Percentiles rank a stretch among this genome's conserved stretches.
Conservation (phyloP, 2,113 vertebrate species). For the Piprites chloris region DNA sequence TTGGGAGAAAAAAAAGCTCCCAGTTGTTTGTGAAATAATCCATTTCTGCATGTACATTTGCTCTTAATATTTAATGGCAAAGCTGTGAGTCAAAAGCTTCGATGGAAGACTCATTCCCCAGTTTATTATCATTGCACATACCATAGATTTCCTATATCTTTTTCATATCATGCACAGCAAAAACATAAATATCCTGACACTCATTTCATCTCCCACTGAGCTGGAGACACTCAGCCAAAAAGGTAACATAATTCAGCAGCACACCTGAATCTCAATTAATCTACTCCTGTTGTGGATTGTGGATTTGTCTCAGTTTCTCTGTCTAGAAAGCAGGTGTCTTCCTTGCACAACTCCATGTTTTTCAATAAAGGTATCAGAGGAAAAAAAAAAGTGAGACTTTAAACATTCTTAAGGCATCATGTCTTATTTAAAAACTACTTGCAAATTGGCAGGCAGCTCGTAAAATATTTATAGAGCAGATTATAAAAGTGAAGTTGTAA, state of each 20-base stretch:
- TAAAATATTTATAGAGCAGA: conserved; percentile 59
- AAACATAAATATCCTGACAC: background rate
- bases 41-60: background rate
- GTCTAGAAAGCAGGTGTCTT: conserved; percentile 12
- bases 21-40: background rate
- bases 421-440: conserved; percentile 61
- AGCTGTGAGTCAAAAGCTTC: background rate
- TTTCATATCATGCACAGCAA: background rate
- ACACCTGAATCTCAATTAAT: conserved; percentile 26
- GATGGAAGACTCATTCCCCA: background rate
- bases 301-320: conserved; percentile 11
- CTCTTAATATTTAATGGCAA: background rate
- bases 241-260: background rate
- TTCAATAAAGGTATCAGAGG: conserved; percentile 26
- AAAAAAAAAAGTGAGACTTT: conserved; percentile 18
- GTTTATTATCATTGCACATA: background rate
- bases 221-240: background rate
- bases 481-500: conserved; percentile 63
- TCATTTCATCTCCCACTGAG: background rate
- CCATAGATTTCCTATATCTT: background rate
- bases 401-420: conserved; percentile 60
- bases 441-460: conserved; percentile 41
- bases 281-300: background rate
- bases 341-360: background rate
- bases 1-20: background rate